Evolutionary conservation across 1,140 invertebrate species (phyloP).

Genomic region (Trypoxylus dichotomus): DNA sequence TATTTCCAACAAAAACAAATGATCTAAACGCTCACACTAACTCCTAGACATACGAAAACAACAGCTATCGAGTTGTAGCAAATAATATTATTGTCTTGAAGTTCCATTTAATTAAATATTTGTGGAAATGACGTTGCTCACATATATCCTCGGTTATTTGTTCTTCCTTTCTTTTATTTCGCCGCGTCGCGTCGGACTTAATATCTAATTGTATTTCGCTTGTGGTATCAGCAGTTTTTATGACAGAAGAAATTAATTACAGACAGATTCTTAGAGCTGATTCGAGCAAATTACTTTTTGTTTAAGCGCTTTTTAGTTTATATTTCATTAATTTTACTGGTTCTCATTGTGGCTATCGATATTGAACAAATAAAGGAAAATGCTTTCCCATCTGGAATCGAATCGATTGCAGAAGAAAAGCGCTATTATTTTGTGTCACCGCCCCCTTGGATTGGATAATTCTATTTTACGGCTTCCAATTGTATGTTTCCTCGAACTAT

Average conservation of each 20-base stretch:
- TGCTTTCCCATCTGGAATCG: neutral
- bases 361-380: constrained; percentile 4
- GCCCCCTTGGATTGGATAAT: neutral
- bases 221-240: constrained; percentile 26
- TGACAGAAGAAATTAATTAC: constrained; percentile 27
- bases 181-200: neutral
- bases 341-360: neutral
- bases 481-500: no score
- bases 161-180: constrained; percentile 15
- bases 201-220: constrained; percentile 24
- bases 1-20: neutral
- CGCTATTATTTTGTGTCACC: neutral
- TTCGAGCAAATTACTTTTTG: constrained; percentile 21
- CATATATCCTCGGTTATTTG: neutral
- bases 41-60: neutral
- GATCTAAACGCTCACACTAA: neutral
- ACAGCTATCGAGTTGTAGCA: neutral
- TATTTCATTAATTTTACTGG: neutral
- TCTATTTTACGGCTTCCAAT: neutral
- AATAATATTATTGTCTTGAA: neutral
- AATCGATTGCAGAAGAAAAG: neutral
- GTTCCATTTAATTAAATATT: constrained; percentile 9
- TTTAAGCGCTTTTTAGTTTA: constrained; percentile 14
- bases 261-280: neutral
- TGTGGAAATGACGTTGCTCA: constrained; percentile 20